These are phyloP conservation scores for Penaeus vannamei DNA, from an alignment of 1,140 invertebrate species.

Conservation along the genomic window DNA sequence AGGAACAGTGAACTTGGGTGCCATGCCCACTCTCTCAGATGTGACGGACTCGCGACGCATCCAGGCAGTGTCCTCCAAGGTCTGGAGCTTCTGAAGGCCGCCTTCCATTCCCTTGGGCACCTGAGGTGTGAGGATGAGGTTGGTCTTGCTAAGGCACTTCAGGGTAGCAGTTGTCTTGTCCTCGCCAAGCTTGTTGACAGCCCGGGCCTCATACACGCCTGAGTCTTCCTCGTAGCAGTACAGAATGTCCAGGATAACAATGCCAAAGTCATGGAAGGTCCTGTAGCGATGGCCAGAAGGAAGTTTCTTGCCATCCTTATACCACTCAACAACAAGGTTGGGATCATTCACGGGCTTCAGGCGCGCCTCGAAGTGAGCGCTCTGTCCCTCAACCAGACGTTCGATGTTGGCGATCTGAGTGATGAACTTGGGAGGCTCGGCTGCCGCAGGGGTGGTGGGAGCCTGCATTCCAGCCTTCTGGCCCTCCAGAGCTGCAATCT, in stretches of 20 bases:
- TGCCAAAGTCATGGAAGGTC: constrained; percentile 96
- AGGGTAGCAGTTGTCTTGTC: constrained; percentile 89
- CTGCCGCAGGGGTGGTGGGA: constrained; percentile 78
- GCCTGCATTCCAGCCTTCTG: constrained; percentile 72
- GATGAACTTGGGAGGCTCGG: constrained; percentile 88
- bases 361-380: constrained; percentile 92
- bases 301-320: constrained; percentile 92
- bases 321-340: constrained; percentile 92
- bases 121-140: constrained; percentile 95
- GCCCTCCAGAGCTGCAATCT: constrained; percentile 88
- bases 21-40: constrained; percentile 82
- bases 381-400: constrained; percentile 91
- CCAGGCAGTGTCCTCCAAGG: constrained; percentile 88
- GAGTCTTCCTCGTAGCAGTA: constrained; percentile 98
- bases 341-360: constrained; percentile 93
- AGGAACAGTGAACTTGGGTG: constrained; percentile 92
- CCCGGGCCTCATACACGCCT: constrained; percentile 92
- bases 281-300: constrained; percentile 93
- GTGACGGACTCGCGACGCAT: constrained; percentile 80
- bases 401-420: constrained; percentile 88
- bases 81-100: constrained; percentile 92
- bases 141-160: constrained; percentile 90
- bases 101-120: constrained; percentile 94
- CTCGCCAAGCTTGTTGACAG: constrained; percentile 91
- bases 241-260: constrained; percentile 95